Conservation (phyloP, 2,797 vertebrate genomes). For the Huso huso region DNA sequence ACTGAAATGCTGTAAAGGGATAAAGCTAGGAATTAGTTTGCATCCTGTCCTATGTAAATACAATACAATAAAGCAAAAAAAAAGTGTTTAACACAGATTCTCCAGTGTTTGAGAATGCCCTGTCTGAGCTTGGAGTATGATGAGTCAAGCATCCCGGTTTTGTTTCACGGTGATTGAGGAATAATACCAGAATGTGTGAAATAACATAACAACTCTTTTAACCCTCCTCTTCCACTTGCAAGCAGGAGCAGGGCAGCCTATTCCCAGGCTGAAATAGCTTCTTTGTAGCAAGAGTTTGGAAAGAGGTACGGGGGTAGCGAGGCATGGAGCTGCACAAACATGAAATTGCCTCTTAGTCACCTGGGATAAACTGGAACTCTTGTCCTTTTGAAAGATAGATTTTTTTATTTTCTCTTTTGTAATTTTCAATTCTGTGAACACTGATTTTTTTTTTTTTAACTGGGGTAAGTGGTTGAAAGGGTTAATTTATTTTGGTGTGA, state of each 20-base stretch:
- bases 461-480: constrained; percentile 26
- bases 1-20: too few species aligned
- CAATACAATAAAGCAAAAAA: too few species aligned
- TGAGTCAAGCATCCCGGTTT: constrained; percentile 17
- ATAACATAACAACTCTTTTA: constrained; percentile 37
- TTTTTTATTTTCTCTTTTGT: constrained; percentile 11
- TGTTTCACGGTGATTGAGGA: constrained; percentile 33
- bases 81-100: too few species aligned
- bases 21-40: too few species aligned
- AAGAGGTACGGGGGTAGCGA: constrained; percentile 25
- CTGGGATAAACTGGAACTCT: constrained; percentile 36
- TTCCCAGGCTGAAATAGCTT: constrained; percentile 53
- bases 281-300: constrained; percentile 37
- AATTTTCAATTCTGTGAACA: constrained; percentile 28
- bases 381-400: constrained; percentile 18
- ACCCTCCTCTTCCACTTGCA: constrained; percentile 53
- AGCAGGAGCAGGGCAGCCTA: constrained; percentile 50
- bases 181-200: constrained; percentile 41
- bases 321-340: constrained; percentile 29
- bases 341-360: constrained; percentile 52
- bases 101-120: too few species aligned
- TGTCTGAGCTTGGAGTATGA: not conserved
- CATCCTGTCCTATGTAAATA: too few species aligned
- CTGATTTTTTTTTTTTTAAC: constrained; percentile 29
- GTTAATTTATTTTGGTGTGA: constrained; percentile 1